These are phyloP conservation scores for Sardinella longiceps DNA, from an alignment of 2,797 vertebrate genomes.

Conservation along the genomic window DNA sequence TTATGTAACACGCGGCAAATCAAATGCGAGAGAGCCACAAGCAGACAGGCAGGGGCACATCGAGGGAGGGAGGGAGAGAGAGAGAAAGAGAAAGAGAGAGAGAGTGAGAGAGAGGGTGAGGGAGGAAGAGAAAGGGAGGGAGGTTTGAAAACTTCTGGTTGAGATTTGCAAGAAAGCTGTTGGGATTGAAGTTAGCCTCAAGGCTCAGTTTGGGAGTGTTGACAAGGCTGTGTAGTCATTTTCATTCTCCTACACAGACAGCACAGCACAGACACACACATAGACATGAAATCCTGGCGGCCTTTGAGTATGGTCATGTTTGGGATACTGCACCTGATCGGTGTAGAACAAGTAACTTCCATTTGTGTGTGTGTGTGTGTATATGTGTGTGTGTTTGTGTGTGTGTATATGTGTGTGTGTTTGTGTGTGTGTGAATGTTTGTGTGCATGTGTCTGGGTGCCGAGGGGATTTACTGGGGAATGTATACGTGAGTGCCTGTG, in stretches of 20 bases:
- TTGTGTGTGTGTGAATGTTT: not conserved
- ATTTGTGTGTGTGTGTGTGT: not conserved
- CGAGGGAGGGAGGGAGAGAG: not conserved
- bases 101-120: not conserved
- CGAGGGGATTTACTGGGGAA: not conserved
- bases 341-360: not conserved
- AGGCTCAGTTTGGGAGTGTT: slow-evolving; percentile 6
- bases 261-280: not conserved
- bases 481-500: not conserved
- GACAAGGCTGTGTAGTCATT: not conserved
- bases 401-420: not conserved
- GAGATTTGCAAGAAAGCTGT: slow-evolving; percentile 5
- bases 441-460: not conserved
- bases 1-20: slow-evolving; percentile 42
- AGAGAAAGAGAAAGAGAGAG: not conserved
- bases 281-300: not conserved
- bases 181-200: not conserved
- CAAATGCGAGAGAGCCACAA: slow-evolving; percentile 5
- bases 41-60: too few species aligned
- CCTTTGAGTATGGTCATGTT: not conserved
- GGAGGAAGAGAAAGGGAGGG: not conserved
- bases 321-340: not conserved
- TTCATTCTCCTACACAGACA: not conserved
- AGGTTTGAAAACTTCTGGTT: slow-evolving; percentile 9
- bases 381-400: not conserved